These are phyloP conservation scores for Hypocryptadius cinnamomeus DNA, from an alignment of 2,113 vertebrate species.

Conservation along the genomic window DNA sequence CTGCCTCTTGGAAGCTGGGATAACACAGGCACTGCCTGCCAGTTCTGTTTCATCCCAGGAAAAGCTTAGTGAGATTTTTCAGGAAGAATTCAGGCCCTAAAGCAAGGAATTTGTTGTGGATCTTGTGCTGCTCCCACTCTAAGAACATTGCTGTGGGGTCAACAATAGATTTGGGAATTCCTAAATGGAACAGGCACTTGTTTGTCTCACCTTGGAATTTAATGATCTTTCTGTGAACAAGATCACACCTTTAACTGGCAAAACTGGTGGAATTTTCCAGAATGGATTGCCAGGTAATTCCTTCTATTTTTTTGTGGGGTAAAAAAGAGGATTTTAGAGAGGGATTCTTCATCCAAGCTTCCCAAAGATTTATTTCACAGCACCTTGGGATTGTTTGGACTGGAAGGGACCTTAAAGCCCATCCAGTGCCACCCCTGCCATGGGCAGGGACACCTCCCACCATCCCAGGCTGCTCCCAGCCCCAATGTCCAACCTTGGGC, in stretches of 20 bases:
- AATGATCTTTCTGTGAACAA: accelerated
- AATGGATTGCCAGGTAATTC: background rate
- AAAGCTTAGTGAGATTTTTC: background rate
- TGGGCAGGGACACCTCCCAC: background rate
- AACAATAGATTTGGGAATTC: background rate
- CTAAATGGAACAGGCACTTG: background rate
- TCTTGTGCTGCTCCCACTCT: background rate
- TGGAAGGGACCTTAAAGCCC: background rate
- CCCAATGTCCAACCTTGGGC: accelerated
- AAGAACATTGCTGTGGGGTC: background rate
- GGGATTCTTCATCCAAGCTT: background rate
- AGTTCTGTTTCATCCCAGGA: background rate
- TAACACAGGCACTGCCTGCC: background rate
- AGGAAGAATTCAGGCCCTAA: background rate
- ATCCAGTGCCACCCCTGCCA: accelerated
- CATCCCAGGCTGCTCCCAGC: accelerated
- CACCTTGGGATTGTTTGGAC: background rate
- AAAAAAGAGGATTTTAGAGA: background rate
- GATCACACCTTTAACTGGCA: background rate
- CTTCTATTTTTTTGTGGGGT: background rate
- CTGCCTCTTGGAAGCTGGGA: background rate
- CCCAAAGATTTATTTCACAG: background rate
- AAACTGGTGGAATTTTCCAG: background rate
- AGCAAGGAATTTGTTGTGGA: background rate
- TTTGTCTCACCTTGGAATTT: background rate